Evolutionary conservation across 2,888 invertebrate species (phyloP).

Genomic region (Clanis bilineata): DNA sequence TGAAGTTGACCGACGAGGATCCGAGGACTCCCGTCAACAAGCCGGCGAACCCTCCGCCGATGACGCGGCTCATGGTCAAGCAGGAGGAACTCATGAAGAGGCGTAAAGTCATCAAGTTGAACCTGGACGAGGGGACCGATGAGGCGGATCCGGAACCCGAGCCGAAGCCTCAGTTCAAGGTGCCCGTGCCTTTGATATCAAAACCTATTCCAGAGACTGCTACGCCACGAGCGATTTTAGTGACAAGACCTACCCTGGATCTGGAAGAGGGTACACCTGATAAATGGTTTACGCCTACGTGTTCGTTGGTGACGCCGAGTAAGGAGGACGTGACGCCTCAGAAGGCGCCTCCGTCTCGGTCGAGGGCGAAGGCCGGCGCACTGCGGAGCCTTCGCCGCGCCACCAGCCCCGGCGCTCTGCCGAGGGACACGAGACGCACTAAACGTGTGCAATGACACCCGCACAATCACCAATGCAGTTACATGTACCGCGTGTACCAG

Average conservation of each 20-base stretch:
- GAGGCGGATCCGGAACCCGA: slow-evolving; percentile 30
- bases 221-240: slow-evolving; percentile 49
- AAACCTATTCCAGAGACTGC: slow-evolving; percentile 53
- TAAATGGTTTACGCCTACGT: slow-evolving; percentile 63
- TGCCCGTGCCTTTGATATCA: slow-evolving; percentile 52
- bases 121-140: slow-evolving; percentile 50
- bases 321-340: slow-evolving; percentile 59
- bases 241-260: slow-evolving; percentile 36
- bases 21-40: slow-evolving; percentile 53
- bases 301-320: slow-evolving; percentile 55
- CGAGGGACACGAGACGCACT: slow-evolving; percentile 32
- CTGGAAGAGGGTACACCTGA: slow-evolving; percentile 42
- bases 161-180: slow-evolving; percentile 53
- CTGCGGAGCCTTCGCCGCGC: slow-evolving; percentile 43
- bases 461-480: neutral
- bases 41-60: slow-evolving; percentile 29
- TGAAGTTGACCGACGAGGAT: slow-evolving; percentile 42
- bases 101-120: slow-evolving; percentile 53
- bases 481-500: neutral
- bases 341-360: slow-evolving; percentile 5
- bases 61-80: slow-evolving; percentile 42
- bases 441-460: neutral
- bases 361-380: slow-evolving; percentile 19
- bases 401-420: slow-evolving; percentile 60
- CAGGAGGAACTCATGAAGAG: slow-evolving; percentile 57